These are phyloP conservation scores for Chiridota heheva DNA, from an alignment of 35 echinoderm and acorn worm species.

Conservation along the genomic window DNA sequence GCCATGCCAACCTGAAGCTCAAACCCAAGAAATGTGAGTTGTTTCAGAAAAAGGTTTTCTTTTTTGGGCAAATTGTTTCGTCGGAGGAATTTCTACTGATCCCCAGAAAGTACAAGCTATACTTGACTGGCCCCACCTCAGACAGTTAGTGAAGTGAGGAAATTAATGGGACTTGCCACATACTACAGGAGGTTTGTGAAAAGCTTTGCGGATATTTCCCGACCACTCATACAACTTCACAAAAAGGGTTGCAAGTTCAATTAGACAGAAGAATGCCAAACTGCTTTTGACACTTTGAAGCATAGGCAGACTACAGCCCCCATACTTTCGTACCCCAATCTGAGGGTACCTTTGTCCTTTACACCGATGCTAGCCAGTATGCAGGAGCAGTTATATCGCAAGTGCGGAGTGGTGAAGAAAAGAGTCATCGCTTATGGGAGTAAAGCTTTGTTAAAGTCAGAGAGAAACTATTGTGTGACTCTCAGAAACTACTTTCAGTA, in stretches of 20 bases:
- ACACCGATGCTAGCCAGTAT: conserved; percentile 57
- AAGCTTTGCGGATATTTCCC: conserved; percentile 48
- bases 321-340: conserved; percentile 26
- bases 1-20: conserved; percentile 26
- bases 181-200: too few relatives aligned
- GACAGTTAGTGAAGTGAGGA: conserved; percentile 37
- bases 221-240: conserved; percentile 43
- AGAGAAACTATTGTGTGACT: too few relatives aligned
- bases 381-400: conserved; percentile 54
- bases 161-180: conserved; percentile 47
- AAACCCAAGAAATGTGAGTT: conserved; percentile 54
- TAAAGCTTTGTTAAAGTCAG: too few relatives aligned
- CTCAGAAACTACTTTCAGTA: too few relatives aligned
- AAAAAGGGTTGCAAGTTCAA: conserved; percentile 31
- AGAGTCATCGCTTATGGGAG: too few relatives aligned
- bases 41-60: conserved; percentile 12
- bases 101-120: conserved; percentile 38
- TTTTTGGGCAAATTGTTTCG: conserved; percentile 52
- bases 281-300: conserved; percentile 32
- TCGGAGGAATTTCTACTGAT: conserved; percentile 37
- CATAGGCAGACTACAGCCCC: conserved; percentile 10
- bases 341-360: background rate
- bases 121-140: conserved; percentile 33
- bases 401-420: conserved; percentile 13
- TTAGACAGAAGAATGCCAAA: conserved; percentile 36